Conservation (phyloP, 1,140 invertebrate genomes). For the Procambarus virginalis region DNA sequence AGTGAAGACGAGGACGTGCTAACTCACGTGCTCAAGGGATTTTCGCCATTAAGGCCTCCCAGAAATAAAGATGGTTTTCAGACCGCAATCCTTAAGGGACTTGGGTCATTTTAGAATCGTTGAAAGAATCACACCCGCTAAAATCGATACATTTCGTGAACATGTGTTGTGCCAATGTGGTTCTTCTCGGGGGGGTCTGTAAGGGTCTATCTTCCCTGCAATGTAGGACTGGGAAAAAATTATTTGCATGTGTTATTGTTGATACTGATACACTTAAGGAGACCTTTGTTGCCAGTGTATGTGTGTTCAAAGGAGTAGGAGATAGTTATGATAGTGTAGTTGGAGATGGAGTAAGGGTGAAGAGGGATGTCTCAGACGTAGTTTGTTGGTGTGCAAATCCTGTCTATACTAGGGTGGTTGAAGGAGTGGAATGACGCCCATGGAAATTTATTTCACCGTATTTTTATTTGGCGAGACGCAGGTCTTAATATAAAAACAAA, state of each 20-base stretch:
- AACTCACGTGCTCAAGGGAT: background rate
- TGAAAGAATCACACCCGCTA: constrained; percentile 40
- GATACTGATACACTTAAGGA: constrained; percentile 56
- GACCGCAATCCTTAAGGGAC: background rate
- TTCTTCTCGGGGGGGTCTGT: background rate
- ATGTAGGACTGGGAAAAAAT: constrained; percentile 30
- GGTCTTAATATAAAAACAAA: no score
- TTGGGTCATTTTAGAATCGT: constrained; percentile 34
- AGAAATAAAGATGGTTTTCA: constrained; percentile 31
- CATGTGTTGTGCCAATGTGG: background rate
- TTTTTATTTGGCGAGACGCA: no score
- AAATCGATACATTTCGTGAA: constrained; percentile 63
- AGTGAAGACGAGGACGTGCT: constrained; percentile 44
- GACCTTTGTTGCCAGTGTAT: constrained; percentile 44
- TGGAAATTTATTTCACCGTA: no score
- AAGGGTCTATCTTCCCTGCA: constrained; percentile 24
- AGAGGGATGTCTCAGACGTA: no score
- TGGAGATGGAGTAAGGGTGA: constrained; percentile 2
- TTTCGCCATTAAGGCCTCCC: constrained; percentile 6
- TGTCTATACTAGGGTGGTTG: no score
- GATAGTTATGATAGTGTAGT: constrained; percentile 22
- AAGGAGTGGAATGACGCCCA: no score
- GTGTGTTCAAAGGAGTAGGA: constrained; percentile 30
- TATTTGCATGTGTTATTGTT: constrained; percentile 58
- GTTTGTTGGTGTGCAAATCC: no score